A percentile compares a stretch with the other conserved stretches of the same genome.
Evolutionary conservation across 2,888 invertebrate genomes (phyloP).

Genomic region (Cryptus armator): DNA sequence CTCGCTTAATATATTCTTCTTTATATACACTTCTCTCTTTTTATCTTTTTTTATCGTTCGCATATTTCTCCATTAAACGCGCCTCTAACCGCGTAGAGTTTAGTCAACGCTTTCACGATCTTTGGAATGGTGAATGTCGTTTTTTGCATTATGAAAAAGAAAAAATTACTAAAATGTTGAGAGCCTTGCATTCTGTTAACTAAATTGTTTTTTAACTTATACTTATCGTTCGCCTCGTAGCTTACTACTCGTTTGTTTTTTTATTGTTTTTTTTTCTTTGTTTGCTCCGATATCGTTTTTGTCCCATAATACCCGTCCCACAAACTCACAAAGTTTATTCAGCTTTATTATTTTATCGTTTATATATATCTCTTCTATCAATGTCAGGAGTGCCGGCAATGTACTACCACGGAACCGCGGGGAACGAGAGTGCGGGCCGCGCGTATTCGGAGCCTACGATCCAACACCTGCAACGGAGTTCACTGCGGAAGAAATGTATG

Average conservation of each 20-base stretch:
- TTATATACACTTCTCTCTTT: conserved; percentile 16
- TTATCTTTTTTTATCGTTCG: background rate
- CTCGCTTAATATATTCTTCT: conserved; percentile 26
- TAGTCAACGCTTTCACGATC: background rate
- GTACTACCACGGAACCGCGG: conserved; percentile 82
- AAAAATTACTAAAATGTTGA: background rate
- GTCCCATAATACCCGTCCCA: conserved; percentile 10
- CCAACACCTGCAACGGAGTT: conserved; percentile 81
- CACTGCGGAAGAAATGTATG: conserved; percentile 83
- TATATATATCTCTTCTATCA: conserved; percentile 77
- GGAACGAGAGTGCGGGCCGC: conserved; percentile 78
- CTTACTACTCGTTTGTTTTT: background rate
- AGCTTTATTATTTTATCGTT: conserved; percentile 55
- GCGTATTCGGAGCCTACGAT: conserved; percentile 81
- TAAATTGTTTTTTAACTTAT: background rate
- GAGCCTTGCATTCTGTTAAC: background rate
- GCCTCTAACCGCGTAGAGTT: background rate
- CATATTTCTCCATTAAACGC: too few relatives aligned
- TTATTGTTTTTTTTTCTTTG: background rate
- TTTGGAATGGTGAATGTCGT: background rate
- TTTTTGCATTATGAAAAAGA: background rate
- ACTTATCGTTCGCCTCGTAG: background rate
- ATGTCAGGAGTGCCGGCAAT: conserved; percentile 82
- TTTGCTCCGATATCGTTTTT: background rate
- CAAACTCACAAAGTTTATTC: conserved; percentile 17